Percentiles rank a stretch among this genome's conserved stretches.
phyloP scores from a whole-genome alignment of 2,888 invertebrate species.

The Ariolimax columbianus region DNA sequence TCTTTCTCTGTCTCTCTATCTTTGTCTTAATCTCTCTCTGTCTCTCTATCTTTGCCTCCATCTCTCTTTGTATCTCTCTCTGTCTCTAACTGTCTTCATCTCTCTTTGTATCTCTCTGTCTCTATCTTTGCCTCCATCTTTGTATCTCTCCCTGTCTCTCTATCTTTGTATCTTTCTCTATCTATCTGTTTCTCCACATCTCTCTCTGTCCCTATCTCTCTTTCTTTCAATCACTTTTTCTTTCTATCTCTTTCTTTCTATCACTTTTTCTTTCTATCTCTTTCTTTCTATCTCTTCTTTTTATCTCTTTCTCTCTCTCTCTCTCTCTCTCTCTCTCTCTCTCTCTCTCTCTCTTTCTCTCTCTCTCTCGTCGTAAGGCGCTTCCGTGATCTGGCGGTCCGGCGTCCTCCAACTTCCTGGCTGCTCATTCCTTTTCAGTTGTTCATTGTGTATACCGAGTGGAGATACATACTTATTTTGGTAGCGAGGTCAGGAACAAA shows the following conservation, averaged over 20 bases:
- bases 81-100: no score
- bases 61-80: not conserved
- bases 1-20: no score
- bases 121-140: not conserved
- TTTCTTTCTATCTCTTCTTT: not conserved
- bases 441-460: no score
- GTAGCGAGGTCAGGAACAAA: no score
- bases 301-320: not conserved
- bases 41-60: not conserved
- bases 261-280: not conserved
- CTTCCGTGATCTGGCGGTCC: no score
- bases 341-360: not conserved
- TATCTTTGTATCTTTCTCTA: constrained; percentile 15
- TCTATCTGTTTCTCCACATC: not conserved
- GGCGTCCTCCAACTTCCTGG: no score
- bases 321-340: not conserved
- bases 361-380: not conserved
- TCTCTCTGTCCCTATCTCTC: not conserved
- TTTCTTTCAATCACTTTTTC: not conserved
- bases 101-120: not conserved
- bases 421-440: no score
- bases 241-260: not conserved
- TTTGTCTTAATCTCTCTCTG: not conserved
- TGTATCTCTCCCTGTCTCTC: constrained; percentile 20
- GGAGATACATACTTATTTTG: no score